Conservation (phyloP, 2,888 invertebrate species). For the Slavum lentiscoides region DNA sequence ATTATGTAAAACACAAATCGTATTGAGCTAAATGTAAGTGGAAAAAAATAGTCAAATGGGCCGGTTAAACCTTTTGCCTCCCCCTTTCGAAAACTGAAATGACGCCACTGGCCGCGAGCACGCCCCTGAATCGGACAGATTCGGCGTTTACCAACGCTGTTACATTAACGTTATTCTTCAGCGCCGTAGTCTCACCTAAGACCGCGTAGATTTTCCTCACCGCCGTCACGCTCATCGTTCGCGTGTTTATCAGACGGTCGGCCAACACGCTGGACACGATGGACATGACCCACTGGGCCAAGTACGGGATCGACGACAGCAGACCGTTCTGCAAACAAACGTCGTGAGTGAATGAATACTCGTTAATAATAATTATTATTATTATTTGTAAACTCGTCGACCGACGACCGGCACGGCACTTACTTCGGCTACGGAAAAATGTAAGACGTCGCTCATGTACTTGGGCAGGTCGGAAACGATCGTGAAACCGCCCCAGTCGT, state of each 20-base stretch:
- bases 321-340: conserved; percentile 63
- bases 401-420: conserved; percentile 8
- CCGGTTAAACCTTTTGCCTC: too few relatives aligned
- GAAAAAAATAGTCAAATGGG: too few relatives aligned
- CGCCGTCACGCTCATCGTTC: conserved; percentile 64
- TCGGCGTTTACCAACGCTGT: too few relatives aligned
- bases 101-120: too few relatives aligned
- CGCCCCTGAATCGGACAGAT: too few relatives aligned
- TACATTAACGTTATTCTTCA: too few relatives aligned
- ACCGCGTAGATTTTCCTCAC: conserved; percentile 64
- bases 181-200: conserved; percentile 11
- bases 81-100: too few relatives aligned
- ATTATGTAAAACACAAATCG: too few relatives aligned
- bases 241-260: conserved; percentile 69
- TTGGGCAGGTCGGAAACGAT: conserved; percentile 73
- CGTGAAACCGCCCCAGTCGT: conserved; percentile 74
- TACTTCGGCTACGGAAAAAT: conserved; percentile 67
- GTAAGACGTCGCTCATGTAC: conserved; percentile 71
- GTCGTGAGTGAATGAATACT: neutral
- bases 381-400: too few relatives aligned
- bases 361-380: too few relatives aligned
- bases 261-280: conserved; percentile 69
- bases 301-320: conserved; percentile 68
- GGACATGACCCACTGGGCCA: conserved; percentile 70
- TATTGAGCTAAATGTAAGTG: too few relatives aligned